Base-by-base conservation (phyloP, 2,797 vertebrate genomes). In the Microctenopoma stevenorrisi region DNA sequence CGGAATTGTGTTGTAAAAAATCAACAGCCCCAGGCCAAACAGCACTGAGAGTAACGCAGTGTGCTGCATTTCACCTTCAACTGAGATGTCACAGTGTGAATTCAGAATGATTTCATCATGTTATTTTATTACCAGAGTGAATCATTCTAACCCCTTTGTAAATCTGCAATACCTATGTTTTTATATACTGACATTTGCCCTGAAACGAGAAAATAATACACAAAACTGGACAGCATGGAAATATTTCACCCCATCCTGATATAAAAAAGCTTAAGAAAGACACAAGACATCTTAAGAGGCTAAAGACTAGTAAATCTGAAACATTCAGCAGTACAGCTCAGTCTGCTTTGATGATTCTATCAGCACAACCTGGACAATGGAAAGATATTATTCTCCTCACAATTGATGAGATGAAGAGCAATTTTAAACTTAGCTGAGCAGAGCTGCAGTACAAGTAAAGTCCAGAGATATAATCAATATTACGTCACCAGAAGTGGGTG, bases 1-100 rank as follows among this genome's bases (percentile, higher is more conserved):
- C 88, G 84, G 75, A 59, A 86, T 81, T 35, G 51, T 37, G 59
- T 44, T 55, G 38, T 69, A 58, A 64, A 62, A 22, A 16, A 64
- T 62, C 30, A 43, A 26, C 50, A 4, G 83, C 70, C 60, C 25
- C 54, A 25, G 78, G 73, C 78, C 67, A 28, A 79, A 65, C 10
- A 37, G 37, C 37, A 37, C 8, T 10, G 37, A 37, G 37, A 9
- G 9, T 7, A 37, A 50, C 16, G 47, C 57, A 65, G 47, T 67
- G 72, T 71, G 58, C 68, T 53, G 44, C 58, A 44, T 55, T 71
- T 68, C 30, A 76, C 25, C 47, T 58, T 64, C 18, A 72, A 64
- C 75, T 74, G 42, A 69, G 37, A 81, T 64, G 28, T 63, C 26
- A 28, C 57, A 62, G 28, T 38, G 10, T 37, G 18, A 33, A 16